phyloP scores from a whole-genome alignment of 2,797 vertebrate genomes.

The Potorous gilbertii region DNA sequence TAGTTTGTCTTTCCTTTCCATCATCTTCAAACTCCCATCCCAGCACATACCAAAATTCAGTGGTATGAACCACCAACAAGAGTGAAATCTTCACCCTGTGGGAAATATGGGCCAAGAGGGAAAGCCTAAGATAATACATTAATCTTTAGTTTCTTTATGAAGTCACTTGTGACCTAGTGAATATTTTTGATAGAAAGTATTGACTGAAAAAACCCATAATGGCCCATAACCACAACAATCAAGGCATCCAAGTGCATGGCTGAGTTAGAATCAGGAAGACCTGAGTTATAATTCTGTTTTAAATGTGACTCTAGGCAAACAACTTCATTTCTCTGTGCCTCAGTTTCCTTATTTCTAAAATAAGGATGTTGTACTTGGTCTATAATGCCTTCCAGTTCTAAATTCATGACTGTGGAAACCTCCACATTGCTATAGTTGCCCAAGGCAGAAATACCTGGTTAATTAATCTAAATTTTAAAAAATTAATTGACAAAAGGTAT shows the following conservation, averaged over 20 bases:
- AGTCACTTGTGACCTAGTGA: conserved; percentile 18
- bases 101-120: conserved; percentile 32
- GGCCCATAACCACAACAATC: conserved; percentile 27
- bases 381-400: neutral
- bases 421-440: neutral
- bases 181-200: conserved; percentile 16
- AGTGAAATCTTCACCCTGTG: conserved; percentile 7
- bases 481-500: conserved; percentile 44
- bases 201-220: neutral
- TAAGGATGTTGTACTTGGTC: neutral
- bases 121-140: conserved; percentile 40
- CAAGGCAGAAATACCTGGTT: conserved; percentile 41
- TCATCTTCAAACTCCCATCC: conserved; percentile 3
- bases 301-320: neutral
- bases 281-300: neutral
- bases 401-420: neutral
- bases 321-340: neutral
- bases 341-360: neutral
- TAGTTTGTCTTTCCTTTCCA: neutral
- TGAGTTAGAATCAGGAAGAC: neutral
- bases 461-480: conserved; percentile 57
- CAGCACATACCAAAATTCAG: neutral
- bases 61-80: neutral
- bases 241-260: neutral
- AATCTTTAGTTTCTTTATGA: conserved; percentile 49